These are phyloP conservation scores for Montipora capitata DNA, from an alignment of 92 coral and sea anemone species.

Conservation along the genomic window DNA sequence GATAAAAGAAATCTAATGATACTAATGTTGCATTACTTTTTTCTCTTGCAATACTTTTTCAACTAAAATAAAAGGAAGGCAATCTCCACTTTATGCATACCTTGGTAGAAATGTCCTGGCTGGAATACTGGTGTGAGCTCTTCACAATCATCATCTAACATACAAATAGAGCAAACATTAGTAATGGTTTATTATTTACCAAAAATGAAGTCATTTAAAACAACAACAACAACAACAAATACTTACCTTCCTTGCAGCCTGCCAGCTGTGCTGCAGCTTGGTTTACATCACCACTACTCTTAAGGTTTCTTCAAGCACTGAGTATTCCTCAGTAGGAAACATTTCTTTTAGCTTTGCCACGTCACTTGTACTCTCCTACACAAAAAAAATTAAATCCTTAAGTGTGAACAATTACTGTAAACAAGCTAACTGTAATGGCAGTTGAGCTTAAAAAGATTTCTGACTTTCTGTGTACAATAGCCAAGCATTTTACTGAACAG, in stretches of 20 bases:
- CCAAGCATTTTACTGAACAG: too few species aligned
- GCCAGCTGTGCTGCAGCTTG: slow-evolving; percentile 62
- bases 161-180: background rate
- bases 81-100: background rate
- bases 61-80: too few species aligned
- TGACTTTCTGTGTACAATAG: too few species aligned
- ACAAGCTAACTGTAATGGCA: too few species aligned
- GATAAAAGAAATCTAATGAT: too few species aligned
- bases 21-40: too few species aligned
- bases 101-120: background rate
- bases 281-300: slow-evolving; percentile 54
- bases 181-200: background rate
- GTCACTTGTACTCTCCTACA: slow-evolving; percentile 28
- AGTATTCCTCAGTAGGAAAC: background rate
- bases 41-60: too few species aligned
- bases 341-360: slow-evolving; percentile 40
- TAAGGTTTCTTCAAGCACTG: slow-evolving; percentile 3
- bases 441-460: too few species aligned
- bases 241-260: slow-evolving; percentile 48
- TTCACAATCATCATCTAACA: background rate
- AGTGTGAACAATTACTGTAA: too few species aligned
- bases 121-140: background rate
- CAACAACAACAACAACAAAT: background rate
- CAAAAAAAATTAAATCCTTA: too few species aligned
- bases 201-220: too few species aligned